These are phyloP conservation scores for Hirtodrosophila confusa DNA, from an alignment of 2,888 invertebrate genomes.

Conservation along the genomic window DNA sequence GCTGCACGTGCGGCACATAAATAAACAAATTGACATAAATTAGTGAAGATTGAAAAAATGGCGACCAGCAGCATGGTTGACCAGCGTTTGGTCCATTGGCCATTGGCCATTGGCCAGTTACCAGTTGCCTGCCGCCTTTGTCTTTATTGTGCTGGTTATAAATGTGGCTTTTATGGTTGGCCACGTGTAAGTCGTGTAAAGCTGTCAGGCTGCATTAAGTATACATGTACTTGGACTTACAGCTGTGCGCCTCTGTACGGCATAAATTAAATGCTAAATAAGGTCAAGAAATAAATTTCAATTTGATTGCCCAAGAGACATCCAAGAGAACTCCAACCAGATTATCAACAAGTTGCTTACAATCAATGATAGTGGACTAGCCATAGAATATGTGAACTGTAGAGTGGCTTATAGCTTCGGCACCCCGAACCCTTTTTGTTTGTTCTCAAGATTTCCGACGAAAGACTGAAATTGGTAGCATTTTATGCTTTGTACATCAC, in stretches of 20 bases:
- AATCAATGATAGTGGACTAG: conserved; percentile 5
- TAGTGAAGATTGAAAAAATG: conserved; percentile 72
- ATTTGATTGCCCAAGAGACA: conserved; percentile 60
- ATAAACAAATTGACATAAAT: conserved; percentile 78
- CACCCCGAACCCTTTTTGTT: neutral
- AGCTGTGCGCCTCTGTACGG: conserved; percentile 21
- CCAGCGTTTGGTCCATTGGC: conserved; percentile 3
- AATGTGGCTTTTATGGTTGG: conserved; percentile 56
- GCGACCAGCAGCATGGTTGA: conserved; percentile 9
- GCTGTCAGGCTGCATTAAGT: conserved; percentile 58
- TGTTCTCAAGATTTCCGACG: too few relatives aligned
- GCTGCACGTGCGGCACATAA: conserved; percentile 55
- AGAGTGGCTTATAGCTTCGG: too few relatives aligned
- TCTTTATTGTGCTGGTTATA: conserved; percentile 42
- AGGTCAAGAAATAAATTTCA: conserved; percentile 75
- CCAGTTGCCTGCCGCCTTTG: conserved; percentile 11
- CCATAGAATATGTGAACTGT: too few relatives aligned
- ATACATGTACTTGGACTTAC: conserved; percentile 40
- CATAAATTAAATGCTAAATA: conserved; percentile 72
- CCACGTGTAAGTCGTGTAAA: conserved; percentile 53
- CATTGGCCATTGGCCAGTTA: neutral
- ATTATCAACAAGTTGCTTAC: conserved; percentile 37
- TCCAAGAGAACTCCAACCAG: conserved; percentile 9
- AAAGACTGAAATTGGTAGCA: too few relatives aligned
- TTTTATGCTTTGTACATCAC: too few relatives aligned